Conservation (phyloP, 64 coral and sea anemone species). For the Montipora foliosa region DNA sequence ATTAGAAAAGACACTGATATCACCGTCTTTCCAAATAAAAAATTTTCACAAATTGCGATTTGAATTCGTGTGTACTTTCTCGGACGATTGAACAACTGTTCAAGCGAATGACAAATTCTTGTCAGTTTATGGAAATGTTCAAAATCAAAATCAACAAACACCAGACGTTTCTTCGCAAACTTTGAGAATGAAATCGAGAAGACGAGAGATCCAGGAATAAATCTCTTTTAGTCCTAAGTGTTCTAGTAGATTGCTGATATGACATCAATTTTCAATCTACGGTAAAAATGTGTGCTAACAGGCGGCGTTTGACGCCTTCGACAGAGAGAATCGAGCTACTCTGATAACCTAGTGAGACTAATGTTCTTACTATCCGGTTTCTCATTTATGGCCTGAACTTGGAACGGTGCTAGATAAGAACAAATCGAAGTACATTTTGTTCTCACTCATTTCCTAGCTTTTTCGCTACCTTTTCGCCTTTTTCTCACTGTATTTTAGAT, state of each 20-base stretch:
- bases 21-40: conserved; percentile 42
- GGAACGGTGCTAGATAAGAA: conserved; percentile 59
- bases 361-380: conserved; percentile 15
- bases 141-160: conserved; percentile 36
- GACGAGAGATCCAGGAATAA: background rate
- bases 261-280: conserved; percentile 17
- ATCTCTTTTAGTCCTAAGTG: background rate
- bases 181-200: background rate
- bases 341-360: conserved; percentile 50
- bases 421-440: conserved; percentile 39
- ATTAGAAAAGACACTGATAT: conserved; percentile 59
- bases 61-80: background rate
- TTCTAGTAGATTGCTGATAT: conserved; percentile 22
- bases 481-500: conserved; percentile 53
- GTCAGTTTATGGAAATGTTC: background rate
- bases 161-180: conserved; percentile 1
- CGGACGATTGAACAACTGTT: background rate
- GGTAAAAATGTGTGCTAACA: conserved; percentile 1
- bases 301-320: conserved; percentile 82
- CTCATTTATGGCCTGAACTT: background rate
- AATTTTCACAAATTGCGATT: conserved; percentile 34
- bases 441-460: background rate
- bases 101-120: conserved; percentile 2
- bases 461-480: background rate
- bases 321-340: conserved; percentile 49